Percentiles rank a stretch among this genome's conserved stretches.
Evolutionary conservation across 1,140 invertebrate species (phyloP).

Genomic region (Solen grandis): DNA sequence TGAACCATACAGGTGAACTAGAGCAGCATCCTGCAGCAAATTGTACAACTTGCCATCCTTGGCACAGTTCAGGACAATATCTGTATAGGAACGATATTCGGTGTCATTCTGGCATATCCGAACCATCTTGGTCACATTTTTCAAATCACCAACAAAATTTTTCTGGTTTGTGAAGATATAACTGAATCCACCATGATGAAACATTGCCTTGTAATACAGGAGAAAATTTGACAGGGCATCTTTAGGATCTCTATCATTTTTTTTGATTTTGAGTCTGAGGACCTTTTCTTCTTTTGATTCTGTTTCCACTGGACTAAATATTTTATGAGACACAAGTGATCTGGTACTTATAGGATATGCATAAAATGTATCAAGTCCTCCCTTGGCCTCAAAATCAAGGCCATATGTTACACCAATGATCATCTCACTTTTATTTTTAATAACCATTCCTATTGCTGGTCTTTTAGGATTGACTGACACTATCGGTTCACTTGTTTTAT

Average conservation of each 20-base stretch:
- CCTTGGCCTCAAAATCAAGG: not conserved
- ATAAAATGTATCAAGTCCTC: not conserved
- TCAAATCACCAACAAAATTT: not conserved
- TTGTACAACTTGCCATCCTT: not conserved
- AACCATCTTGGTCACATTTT: constrained; percentile 10
- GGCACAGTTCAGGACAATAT: not conserved
- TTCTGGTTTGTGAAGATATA: constrained; percentile 36
- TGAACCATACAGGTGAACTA: not conserved
- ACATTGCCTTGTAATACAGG: constrained; percentile 5
- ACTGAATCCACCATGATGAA: constrained; percentile 7
- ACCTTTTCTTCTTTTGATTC: not conserved
- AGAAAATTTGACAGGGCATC: not conserved
- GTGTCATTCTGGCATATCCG: constrained; percentile 22
- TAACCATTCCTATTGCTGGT: not conserved
- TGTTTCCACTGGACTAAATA: not conserved
- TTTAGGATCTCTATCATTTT: not conserved
- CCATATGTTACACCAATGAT: constrained; percentile 14
- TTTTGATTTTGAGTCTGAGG: not conserved
- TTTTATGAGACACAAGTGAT: not conserved
- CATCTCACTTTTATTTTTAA: not conserved
- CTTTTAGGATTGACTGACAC: not conserved
- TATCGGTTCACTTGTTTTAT: not conserved
- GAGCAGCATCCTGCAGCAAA: not conserved
- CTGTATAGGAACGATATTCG: constrained; percentile 4
- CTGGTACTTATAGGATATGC: constrained; percentile 13